phyloP scores from a whole-genome alignment of 2,113 vertebrate species.

The Otus sunia region DNA sequence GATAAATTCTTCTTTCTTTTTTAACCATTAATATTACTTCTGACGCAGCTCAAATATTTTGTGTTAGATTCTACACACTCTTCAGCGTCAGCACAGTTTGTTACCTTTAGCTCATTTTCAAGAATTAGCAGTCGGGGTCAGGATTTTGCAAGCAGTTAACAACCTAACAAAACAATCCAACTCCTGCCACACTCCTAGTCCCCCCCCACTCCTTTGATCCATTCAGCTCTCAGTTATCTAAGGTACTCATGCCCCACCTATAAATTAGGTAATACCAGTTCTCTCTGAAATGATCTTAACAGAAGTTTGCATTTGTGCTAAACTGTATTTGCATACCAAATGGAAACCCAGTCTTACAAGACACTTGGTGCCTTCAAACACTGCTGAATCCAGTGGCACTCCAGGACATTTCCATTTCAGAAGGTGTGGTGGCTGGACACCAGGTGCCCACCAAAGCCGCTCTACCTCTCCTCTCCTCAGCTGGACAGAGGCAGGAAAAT shows the following conservation, averaged over 20 bases:
- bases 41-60: rapidly evolving
- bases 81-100: neutral
- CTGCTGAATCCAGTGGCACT: neutral
- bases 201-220: neutral
- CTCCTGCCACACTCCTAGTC: neutral
- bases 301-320: neutral
- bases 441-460: no score
- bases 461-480: no score
- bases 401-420: neutral
- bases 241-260: neutral
- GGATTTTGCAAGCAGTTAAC: neutral
- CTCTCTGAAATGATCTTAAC: neutral
- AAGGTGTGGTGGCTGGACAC: neutral
- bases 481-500: no score
- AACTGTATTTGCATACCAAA: neutral
- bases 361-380: neutral
- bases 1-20: neutral
- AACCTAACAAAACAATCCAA: neutral
- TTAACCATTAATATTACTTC: neutral
- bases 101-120: neutral
- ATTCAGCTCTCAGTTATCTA: neutral
- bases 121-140: neutral
- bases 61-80: neutral
- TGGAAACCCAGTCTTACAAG: neutral
- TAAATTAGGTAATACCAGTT: neutral